These are phyloP conservation scores for Ellobium chinense DNA, from an alignment of 2,888 invertebrate genomes.

Conservation along the genomic window DNA sequence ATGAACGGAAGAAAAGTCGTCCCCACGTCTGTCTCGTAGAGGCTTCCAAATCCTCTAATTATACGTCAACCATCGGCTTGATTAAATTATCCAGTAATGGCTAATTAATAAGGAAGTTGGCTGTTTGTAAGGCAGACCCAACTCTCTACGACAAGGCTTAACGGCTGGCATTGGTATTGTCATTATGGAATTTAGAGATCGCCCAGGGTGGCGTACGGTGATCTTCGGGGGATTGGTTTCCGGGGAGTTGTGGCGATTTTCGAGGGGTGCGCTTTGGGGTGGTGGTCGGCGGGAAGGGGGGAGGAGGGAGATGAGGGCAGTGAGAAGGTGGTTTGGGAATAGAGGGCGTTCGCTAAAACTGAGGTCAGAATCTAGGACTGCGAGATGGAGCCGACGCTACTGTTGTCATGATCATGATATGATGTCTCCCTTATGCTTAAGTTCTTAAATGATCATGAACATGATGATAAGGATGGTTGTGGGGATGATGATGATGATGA, in stretches of 20 bases:
- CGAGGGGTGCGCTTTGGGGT: too few relatives aligned
- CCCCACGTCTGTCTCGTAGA: not conserved
- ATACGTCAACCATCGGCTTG: conserved; percentile 50
- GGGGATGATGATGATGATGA: too few relatives aligned
- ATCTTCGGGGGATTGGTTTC: too few relatives aligned
- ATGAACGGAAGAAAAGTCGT: not conserved
- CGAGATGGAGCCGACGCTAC: too few relatives aligned
- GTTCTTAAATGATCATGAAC: too few relatives aligned
- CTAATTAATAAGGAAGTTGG: conserved; percentile 61
- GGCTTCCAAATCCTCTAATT: conserved; percentile 45
- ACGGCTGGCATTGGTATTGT: conserved; percentile 14
- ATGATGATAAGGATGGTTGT: too few relatives aligned
- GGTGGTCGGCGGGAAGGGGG: not conserved
- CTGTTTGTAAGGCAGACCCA: conserved; percentile 53
- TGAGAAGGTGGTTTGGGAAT: not conserved
- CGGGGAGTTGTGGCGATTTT: too few relatives aligned
- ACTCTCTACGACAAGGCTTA: conserved; percentile 26
- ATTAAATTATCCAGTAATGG: conserved; percentile 64
- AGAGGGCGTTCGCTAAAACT: too few relatives aligned
- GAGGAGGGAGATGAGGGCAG: not conserved
- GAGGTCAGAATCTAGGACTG: too few relatives aligned
- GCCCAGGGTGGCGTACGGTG: not conserved
- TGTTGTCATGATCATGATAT: too few relatives aligned
- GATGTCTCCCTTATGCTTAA: too few relatives aligned
- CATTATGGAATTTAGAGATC: conserved; percentile 17